Conservation (phyloP, 2,888 invertebrate genomes). For the Sphecodes monilicornis region DNA sequence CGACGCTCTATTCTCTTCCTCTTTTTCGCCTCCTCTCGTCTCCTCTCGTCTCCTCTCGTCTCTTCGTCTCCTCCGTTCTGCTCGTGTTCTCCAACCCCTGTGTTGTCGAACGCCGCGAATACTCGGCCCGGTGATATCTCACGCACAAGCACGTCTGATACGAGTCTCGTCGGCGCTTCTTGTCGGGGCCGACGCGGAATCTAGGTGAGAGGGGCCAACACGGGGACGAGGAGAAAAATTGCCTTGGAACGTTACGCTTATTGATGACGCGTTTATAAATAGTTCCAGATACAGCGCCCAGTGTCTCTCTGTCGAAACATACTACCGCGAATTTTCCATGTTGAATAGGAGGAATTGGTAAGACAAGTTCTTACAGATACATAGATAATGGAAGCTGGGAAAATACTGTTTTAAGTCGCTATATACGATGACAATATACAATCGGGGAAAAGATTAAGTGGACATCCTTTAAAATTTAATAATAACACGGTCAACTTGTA, state of each 20-base stretch:
- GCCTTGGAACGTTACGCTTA: conserved; percentile 29
- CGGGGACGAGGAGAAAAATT: neutral
- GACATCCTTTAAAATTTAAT: too few species aligned
- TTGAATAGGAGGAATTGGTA: too few species aligned
- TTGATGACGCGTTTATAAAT: conserved; percentile 6
- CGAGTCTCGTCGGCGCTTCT: conserved; percentile 29
- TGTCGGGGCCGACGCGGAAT: neutral
- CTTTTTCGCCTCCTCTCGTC: conserved; percentile 29
- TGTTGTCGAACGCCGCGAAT: conserved; percentile 28
- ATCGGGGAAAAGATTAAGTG: too few species aligned
- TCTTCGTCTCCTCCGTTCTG: conserved; percentile 21
- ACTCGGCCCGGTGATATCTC: conserved; percentile 53
- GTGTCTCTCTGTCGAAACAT: too few species aligned
- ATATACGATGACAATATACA: too few species aligned
- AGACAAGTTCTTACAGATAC: too few species aligned
- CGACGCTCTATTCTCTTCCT: conserved; percentile 55
- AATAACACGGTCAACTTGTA: too few species aligned
- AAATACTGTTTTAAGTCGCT: too few species aligned
- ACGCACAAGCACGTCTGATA: conserved; percentile 42
- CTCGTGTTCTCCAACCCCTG: conserved; percentile 9
- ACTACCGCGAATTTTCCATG: too few species aligned
- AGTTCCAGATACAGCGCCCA: neutral
- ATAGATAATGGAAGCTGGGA: too few species aligned
- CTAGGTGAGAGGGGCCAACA: conserved; percentile 4
- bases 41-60: conserved; percentile 12